Base-by-base conservation (phyloP, 2,797 vertebrate species). In the Hemibagrus guttatus region DNA sequence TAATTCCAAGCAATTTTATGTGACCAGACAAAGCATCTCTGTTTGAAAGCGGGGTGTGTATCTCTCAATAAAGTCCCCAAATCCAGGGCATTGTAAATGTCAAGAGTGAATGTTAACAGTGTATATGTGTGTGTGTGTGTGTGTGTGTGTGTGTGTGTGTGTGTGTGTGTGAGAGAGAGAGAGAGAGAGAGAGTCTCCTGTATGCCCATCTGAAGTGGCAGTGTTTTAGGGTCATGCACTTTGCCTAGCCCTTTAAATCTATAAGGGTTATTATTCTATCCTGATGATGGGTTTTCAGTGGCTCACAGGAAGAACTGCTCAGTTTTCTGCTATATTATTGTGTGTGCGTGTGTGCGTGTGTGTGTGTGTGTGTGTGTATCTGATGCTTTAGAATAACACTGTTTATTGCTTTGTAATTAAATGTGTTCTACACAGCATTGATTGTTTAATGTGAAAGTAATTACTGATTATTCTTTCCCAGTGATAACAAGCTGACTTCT, bases 71-170 rank as follows among this genome's bases (percentile, higher is more conserved):
- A 7, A 19, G 23, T 61, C 78, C 84, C 54, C 68, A 69, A 69
- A 63, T 66, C 61, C 80, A 39, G 83, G 49, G 46, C 63, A 46
- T 17, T 23, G 31, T 31, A 89, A 90, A 90, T 88, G 82, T 88
- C 83, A 85, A 81, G 78, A 83, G 79, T 85, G 64, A 78, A 86
- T 82, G 81, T 61, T 87, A 87, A 88, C 49, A 8, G 13, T 35
- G 23, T 80, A 26, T 56, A 64, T 49, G 39, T 79, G 68, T 31
- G 17, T 35, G 28, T 35, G 52, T 58, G 54, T 23, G n/a, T 31
- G 75, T 58, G 49, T 58, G 75, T 58, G 63, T 31, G 63, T 66
- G 21, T 1, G 28, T 35, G 21, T 72, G 68, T 61, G 82, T 72
- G 82, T 72, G 66, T 74, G 42, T 49, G 42, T 81, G 42, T 49